Conservation (phyloP, 2,113 vertebrate genomes). For the Leiothrix lutea region DNA sequence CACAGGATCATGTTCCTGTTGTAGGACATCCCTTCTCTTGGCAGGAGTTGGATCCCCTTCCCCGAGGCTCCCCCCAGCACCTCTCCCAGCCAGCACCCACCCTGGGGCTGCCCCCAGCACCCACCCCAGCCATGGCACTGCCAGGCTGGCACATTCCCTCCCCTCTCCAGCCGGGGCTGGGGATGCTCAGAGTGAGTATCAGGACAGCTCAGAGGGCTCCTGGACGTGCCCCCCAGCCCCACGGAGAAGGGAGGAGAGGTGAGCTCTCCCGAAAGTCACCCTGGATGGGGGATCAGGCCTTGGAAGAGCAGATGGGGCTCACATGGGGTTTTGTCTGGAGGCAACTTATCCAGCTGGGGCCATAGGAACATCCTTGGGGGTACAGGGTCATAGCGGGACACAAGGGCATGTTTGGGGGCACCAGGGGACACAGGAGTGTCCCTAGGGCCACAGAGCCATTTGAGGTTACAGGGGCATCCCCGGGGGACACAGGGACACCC, state of each 20-base stretch:
- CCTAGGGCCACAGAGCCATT: neutral
- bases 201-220: neutral
- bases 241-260: accelerated
- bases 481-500: neutral
- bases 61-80: neutral
- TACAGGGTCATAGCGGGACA: neutral
- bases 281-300: neutral
- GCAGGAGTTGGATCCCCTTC: neutral
- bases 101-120: neutral
- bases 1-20: accelerated
- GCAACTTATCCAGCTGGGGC: neutral
- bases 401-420: neutral
- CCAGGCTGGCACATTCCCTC: neutral
- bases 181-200: neutral
- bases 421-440: neutral
- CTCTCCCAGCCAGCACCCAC: neutral
- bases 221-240: neutral
- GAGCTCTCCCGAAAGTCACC: neutral
- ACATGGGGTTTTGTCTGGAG: neutral
- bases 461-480: neutral
- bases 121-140: neutral
- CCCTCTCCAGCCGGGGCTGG: accelerated
- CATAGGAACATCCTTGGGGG: neutral
- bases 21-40: neutral
- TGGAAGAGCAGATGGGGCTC: neutral